Evolutionary conservation across 2,113 vertebrate genomes (phyloP), one percentile per base, ranked within the genome.

Genomic region (Taurulus bubalis): DNA sequence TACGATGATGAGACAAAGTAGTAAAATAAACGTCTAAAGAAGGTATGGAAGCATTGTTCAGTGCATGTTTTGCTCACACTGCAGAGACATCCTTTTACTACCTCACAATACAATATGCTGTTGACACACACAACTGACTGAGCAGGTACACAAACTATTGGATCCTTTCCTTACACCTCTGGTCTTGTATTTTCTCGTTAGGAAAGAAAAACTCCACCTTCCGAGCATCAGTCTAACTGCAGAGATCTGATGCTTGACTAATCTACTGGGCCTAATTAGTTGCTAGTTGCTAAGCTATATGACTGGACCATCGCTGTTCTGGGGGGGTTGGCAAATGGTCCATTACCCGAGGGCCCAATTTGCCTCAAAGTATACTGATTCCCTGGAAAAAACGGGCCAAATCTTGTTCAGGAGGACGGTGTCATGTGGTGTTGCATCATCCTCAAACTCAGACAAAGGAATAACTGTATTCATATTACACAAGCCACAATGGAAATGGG

Each of bases 401-500:
- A 30, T 66, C 6, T 9, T 20, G 1, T 12, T n/a, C 2, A 18
- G 2, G 10, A 20, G 20, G 14, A 60, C 1, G 3, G 4, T 28
- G 53, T 62, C 60, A 15, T 72, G 38, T 79, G 76, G 72, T 65
- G 16, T 47, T 45, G 8, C 56, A 56, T 53, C 49, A 45, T 70
- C 58, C 10, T 4, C 10, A 62, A 63, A 63, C 7, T 63, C 38
- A 42, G 15, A 71, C 70, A 69, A 68, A 66, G 59, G 24, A 79
- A 45, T 24, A 71, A 59, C 2, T 56, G 20, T 65, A 16, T 36
- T 70, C 22, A 36, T 62, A 49, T 58, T 71, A 62, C 30, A 80
- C 26, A 24, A 71, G 67, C 16, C 42, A 42, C 47, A 11, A 30
- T 69, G 42, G 47, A 85, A 87, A 79, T 56, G 0, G 38, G 65